phyloP scores from a whole-genome alignment of 1,140 invertebrate species.

The Mylabris phalerata region DNA sequence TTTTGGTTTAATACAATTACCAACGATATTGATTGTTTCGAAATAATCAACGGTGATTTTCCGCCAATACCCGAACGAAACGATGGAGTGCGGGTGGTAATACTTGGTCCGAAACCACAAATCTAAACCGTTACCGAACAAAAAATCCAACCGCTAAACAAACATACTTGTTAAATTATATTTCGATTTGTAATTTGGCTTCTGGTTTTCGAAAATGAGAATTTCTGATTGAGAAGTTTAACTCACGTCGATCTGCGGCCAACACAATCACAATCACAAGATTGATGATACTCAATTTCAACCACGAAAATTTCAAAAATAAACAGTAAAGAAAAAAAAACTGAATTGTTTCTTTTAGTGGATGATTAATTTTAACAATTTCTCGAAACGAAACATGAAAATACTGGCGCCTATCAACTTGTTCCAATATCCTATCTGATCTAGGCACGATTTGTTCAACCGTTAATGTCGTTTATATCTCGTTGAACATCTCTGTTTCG shows the following conservation, averaged over 20 bases:
- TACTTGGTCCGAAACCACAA: background rate
- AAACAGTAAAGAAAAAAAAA: background rate
- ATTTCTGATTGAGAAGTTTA: conserved; percentile 8
- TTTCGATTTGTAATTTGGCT: conserved; percentile 7
- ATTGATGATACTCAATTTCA: background rate
- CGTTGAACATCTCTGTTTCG: background rate
- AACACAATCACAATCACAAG: conserved; percentile 2
- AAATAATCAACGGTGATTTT: background rate
- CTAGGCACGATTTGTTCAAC: conserved; percentile 12
- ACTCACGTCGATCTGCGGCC: conserved; percentile 8
- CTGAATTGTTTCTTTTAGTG: background rate
- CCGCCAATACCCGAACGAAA: no score
- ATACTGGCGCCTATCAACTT: background rate
- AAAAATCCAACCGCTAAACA: conserved; percentile 15
- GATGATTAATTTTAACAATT: background rate
- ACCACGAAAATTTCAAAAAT: background rate
- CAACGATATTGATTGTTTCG: conserved; percentile 7
- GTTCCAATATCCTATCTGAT: background rate
- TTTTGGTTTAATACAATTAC: conserved; percentile 7
- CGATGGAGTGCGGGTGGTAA: conserved; percentile 5
- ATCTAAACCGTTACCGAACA: conserved; percentile 18
- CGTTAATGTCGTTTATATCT: conserved; percentile 9
- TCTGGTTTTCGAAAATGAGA: conserved; percentile 8
- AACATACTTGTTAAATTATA: conserved; percentile 19
- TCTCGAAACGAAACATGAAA: background rate